Conservation (phyloP, 2,113 vertebrate genomes). For the Promerops cafer region DNA sequence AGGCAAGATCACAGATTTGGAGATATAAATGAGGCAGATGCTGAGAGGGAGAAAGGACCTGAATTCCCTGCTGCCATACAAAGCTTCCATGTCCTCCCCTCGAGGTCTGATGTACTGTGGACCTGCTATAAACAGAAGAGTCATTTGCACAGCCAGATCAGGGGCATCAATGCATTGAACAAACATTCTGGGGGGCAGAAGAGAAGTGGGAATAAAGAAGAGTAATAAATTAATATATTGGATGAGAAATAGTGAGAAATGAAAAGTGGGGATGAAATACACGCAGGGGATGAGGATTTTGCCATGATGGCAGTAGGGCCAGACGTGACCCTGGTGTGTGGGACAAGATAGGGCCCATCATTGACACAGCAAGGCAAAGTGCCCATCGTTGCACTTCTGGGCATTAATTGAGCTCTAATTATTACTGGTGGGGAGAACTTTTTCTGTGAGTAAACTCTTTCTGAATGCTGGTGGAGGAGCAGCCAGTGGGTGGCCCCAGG, state of each 20-base stretch:
- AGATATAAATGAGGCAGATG: neutral
- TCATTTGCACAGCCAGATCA: neutral
- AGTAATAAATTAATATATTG: neutral
- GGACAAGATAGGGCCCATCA: neutral
- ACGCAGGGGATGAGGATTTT: neutral
- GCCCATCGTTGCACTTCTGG: neutral
- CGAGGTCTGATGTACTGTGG: neutral
- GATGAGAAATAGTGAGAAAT: neutral
- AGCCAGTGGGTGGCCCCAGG: fast-evolving
- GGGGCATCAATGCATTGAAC: neutral
- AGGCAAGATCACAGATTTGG: neutral
- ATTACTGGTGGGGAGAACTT: neutral
- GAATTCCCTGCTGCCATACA: neutral
- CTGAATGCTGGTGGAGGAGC: neutral
- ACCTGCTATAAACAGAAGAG: neutral
- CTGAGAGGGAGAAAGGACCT: neutral
- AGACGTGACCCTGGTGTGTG: neutral
- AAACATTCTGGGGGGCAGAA: neutral
- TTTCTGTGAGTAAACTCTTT: neutral
- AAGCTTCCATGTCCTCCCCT: neutral
- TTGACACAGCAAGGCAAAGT: neutral
- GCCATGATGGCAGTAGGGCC: neutral
- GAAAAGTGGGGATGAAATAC: neutral
- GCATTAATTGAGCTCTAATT: neutral
- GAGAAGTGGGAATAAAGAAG: neutral